Evolutionary conservation across 2,888 invertebrate genomes (phyloP).

Genomic region (Caenorhabditis doughertyi): DNA sequence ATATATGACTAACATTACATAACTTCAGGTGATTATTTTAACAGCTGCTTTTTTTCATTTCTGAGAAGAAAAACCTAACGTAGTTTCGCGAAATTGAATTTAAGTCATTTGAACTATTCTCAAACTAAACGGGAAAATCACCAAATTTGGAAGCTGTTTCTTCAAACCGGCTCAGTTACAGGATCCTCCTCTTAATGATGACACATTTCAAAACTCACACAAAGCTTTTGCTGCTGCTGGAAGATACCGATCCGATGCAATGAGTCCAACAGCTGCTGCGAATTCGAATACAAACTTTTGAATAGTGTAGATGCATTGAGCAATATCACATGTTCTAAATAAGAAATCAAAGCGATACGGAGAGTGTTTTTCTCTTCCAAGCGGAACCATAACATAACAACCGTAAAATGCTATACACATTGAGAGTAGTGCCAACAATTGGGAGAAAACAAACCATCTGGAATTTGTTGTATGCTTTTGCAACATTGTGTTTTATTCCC

Average conservation of each 20-base stretch:
- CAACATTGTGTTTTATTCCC: no score
- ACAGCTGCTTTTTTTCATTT: no score
- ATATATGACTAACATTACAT: no score
- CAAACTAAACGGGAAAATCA: no score
- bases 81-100: no score
- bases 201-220: no score
- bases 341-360: conserved; percentile 78
- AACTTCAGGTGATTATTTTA: no score
- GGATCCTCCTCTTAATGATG: no score
- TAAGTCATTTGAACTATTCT: no score
- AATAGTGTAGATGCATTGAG: conserved; percentile 79
- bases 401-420: conserved; percentile 82
- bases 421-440: conserved; percentile 78
- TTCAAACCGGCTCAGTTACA: no score
- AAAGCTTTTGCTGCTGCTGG: conserved; percentile 77
- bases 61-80: background rate
- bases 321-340: conserved; percentile 80
- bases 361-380: conserved; percentile 76
- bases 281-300: conserved; percentile 82
- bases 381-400: conserved; percentile 80
- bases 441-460: conserved; percentile 80
- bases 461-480: no score
- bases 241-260: conserved; percentile 73
- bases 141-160: no score
- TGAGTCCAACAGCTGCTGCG: conserved; percentile 75